Evolutionary conservation across 2,888 invertebrate species (phyloP).

Genomic region (Cryptocephalus primarius): DNA sequence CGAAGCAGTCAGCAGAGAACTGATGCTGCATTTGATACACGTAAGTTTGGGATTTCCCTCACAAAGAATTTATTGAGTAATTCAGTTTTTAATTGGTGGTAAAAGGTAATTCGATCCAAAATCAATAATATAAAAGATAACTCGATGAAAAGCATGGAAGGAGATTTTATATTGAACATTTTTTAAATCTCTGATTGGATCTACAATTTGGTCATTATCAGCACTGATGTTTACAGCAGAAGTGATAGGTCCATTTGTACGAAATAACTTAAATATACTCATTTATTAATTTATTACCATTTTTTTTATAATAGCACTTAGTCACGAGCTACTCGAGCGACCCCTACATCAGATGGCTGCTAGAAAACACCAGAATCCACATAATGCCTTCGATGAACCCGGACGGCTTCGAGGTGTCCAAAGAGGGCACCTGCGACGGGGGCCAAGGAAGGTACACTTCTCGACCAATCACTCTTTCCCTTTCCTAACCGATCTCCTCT

Average conservation of each 20-base stretch:
- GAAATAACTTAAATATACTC: background rate
- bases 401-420: constrained; percentile 90
- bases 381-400: constrained; percentile 98
- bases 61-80: too few species aligned
- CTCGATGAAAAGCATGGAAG: too few species aligned
- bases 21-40: constrained; percentile 83
- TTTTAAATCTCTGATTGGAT: too few species aligned
- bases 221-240: too few species aligned
- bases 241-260: too few species aligned
- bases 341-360: constrained; percentile 76
- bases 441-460: constrained; percentile 65
- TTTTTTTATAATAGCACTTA: constrained; percentile 67
- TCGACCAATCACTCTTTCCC: too few species aligned
- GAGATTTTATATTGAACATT: too few species aligned
- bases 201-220: too few species aligned
- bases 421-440: constrained; percentile 80
- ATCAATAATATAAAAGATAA: too few species aligned
- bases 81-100: too few species aligned
- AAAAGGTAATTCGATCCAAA: too few species aligned
- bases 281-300: background rate
- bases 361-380: constrained; percentile 93
- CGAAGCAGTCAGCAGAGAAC: constrained; percentile 89
- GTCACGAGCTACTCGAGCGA: constrained; percentile 74
- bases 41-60: constrained; percentile 35
- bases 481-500: background rate